Evolutionary conservation across 2,888 invertebrate species (phyloP), one percentile per base, ranked within the genome.

Genomic region (Mesoligia furuncula): DNA sequence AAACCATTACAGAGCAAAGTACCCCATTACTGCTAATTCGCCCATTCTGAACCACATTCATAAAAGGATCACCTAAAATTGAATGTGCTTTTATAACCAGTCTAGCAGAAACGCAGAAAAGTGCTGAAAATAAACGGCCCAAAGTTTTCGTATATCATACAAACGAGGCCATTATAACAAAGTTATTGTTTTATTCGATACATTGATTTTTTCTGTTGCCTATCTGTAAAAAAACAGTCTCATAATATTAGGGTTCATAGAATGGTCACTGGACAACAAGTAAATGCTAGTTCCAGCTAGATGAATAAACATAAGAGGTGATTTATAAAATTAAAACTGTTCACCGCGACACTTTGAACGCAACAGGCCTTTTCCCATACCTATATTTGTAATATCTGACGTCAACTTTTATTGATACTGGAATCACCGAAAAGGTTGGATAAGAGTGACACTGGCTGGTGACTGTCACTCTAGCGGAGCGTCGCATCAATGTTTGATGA

Each of bases 71-170:
- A 62, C 24, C 48, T 78, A 48, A 77, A 81, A 77, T 75, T 59
- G 0, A 9, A 79, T 51, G 65, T 45, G 51, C 20, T 42, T 45
- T 64, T 80, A 36, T 31, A 79, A 39, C 74, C 73, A 79, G 62
- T 69, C 57, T 42, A 42, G 73, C 73, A 59, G 79, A 79, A 79
- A 51, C 31, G 20, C 36, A 68, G 64, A 65, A 74, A 73, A 79
- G 57, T 69, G 57, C 57, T 57, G 39, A 80, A 80, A 57, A n/a
- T n/a, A n/a, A n/a, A 64, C 11, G 9, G 62, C 9, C n/a, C 61
- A 75, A 64, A 65, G 13, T 36, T 54, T 76, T 67, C 59, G 57
- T 72, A 65, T 64, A 39, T 69, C 68, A 72, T 51, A 79, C 59
- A 65, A 80, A 80, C 27, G 57, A 51, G 36, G 42, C 20, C 24